These are phyloP conservation scores for Aurelia coerulea DNA, from an alignment of 30 jellyfish, hydroid and myxozoan genomes.

Conservation along the genomic window DNA sequence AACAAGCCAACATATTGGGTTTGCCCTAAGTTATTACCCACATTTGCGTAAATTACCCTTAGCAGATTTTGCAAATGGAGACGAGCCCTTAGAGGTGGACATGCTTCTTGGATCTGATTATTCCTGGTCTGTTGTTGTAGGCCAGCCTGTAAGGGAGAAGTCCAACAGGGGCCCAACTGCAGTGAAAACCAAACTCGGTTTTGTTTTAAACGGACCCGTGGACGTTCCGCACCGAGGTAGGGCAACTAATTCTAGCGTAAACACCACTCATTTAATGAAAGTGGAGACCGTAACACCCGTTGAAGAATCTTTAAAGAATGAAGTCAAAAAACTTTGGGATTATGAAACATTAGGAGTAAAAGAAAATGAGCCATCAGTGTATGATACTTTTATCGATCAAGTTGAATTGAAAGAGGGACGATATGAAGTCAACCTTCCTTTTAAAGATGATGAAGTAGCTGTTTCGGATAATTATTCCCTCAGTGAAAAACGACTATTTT, in stretches of 20 bases:
- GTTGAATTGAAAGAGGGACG: conserved; percentile 5
- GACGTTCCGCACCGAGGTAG: background rate
- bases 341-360: conserved; percentile 28
- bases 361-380: background rate
- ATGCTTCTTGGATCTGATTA: no score
- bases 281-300: background rate
- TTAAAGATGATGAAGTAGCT: background rate
- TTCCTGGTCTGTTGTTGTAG: no score
- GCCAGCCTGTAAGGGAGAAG: no score
- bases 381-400: background rate
- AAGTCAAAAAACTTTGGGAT: background rate
- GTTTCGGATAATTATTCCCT: background rate
- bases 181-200: background rate
- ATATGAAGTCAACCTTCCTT: conserved; percentile 21
- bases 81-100: background rate
- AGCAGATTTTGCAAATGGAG: background rate
- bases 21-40: background rate
- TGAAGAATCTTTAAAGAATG: background rate
- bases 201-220: conserved; percentile 20
- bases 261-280: background rate
- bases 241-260: background rate
- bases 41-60: background rate
- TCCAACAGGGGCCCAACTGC: no score
- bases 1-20: background rate
- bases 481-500: no score